Conservation (phyloP, 2,797 vertebrate genomes). For the Paedocypris micromegethes region DNA sequence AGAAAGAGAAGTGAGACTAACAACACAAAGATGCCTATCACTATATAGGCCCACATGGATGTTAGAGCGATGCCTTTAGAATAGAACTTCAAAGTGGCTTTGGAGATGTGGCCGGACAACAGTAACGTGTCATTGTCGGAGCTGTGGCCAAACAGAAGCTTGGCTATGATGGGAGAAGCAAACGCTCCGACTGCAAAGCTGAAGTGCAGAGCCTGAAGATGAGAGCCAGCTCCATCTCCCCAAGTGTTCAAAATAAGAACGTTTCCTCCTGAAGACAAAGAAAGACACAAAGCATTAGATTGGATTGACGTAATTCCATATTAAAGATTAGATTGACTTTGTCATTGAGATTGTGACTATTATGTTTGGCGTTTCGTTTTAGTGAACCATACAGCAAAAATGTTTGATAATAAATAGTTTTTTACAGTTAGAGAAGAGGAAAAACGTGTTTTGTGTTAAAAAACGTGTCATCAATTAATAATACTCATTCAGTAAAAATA, state of each 20-base stretch:
- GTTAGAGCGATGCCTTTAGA: conserved; percentile 31
- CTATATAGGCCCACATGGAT: conserved; percentile 79
- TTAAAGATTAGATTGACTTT: not conserved
- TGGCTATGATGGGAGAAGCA: conserved; percentile 82
- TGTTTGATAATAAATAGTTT: too few relatives aligned
- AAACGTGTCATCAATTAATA: too few relatives aligned
- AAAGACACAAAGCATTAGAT: not conserved
- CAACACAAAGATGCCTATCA: conserved; percentile 76
- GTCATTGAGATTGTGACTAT: not conserved
- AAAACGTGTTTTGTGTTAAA: too few relatives aligned
- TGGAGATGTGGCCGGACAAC: not conserved
- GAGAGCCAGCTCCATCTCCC: conserved; percentile 77
- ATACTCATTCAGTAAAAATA: too few relatives aligned
- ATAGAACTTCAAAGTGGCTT: conserved; percentile 2
- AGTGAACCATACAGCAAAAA: too few relatives aligned
- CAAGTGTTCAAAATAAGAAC: conserved; percentile 81
- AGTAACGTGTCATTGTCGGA: not conserved
- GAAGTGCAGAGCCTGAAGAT: conserved; percentile 95
- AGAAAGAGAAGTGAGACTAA: conserved; percentile 73
- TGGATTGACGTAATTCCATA: too few relatives aligned
- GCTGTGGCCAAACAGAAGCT: conserved; percentile 67
- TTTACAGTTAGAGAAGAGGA: too few relatives aligned
- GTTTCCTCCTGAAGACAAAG: conserved; percentile 76
- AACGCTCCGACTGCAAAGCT: conserved; percentile 88
- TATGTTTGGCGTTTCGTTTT: too few relatives aligned